These are phyloP conservation scores for Heliconius cydno DNA, from an alignment of 2,888 invertebrate species.

Conservation along the genomic window DNA sequence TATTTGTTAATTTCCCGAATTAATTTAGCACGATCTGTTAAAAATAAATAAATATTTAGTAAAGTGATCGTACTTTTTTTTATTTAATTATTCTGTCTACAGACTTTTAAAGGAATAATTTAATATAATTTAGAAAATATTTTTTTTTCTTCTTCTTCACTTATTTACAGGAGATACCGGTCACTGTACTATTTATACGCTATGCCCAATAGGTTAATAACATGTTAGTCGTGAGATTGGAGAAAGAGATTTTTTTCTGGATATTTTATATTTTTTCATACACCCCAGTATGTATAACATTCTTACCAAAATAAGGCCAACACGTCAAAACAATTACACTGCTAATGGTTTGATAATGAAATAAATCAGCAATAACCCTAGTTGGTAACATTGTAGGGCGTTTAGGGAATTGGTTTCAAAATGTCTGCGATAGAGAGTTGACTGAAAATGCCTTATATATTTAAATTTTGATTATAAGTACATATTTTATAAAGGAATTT, in stretches of 20 bases:
- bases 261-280: neutral
- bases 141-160: too few species aligned
- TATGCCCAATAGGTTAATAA: too few species aligned
- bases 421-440: neutral
- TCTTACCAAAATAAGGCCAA: conserved; percentile 60
- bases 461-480: neutral
- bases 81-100: neutral
- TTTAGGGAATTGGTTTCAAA: neutral
- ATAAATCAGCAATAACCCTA: conserved; percentile 60
- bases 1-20: conserved; percentile 56
- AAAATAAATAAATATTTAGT: neutral
- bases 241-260: too few species aligned
- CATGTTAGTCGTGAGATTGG: too few species aligned
- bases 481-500: neutral
- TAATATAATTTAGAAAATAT: too few species aligned
- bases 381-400: conserved; percentile 50
- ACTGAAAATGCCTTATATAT: neutral
- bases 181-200: too few species aligned
- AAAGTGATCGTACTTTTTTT: neutral
- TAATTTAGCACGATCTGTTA: conserved; percentile 61
- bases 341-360: conserved; percentile 63
- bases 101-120: neutral
- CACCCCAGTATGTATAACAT: too few species aligned
- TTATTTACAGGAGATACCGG: neutral
- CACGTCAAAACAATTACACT: conserved; percentile 66